Percentiles rank a stretch among this genome's conserved stretches.
These are phyloP conservation scores for Selenia dentaria DNA, from an alignment of 2,888 invertebrate genomes.

Conservation along the genomic window DNA sequence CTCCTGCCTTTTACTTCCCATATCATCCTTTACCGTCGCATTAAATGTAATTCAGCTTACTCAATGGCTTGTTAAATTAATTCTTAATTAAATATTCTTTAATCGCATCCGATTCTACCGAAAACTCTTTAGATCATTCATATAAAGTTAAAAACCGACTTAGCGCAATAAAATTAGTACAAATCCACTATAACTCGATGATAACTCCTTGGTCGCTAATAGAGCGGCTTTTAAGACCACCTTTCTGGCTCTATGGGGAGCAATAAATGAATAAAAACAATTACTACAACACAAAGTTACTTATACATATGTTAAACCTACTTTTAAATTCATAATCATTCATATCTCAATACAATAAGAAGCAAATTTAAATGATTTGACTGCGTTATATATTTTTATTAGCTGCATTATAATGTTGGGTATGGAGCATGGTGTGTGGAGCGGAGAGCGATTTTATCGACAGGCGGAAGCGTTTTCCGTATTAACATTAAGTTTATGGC, in stretches of 20 bases:
- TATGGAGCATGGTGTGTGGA: slow-evolving; percentile 37
- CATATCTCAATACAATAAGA: slow-evolving; percentile 34
- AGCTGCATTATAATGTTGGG: slow-evolving; percentile 35
- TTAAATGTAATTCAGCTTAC: slow-evolving; percentile 15
- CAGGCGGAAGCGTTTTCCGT: slow-evolving; percentile 44
- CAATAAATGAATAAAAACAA: slow-evolving; percentile 81
- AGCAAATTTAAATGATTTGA: slow-evolving; percentile 33
- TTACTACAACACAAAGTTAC: slow-evolving; percentile 53
- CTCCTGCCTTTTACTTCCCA: too few species aligned
- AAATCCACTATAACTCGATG: slow-evolving; percentile 58
- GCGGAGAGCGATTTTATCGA: slow-evolving; percentile 32
- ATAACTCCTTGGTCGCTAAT: slow-evolving; percentile 61
- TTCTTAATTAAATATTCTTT: slow-evolving; percentile 43
- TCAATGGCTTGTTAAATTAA: slow-evolving; percentile 25
- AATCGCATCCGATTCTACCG: slow-evolving; percentile 41
- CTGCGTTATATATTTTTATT: slow-evolving; percentile 32
- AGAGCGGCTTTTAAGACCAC: slow-evolving; percentile 66
- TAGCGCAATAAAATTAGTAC: slow-evolving; percentile 69
- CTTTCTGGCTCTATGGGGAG: slow-evolving; percentile 60
- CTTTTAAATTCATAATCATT: slow-evolving; percentile 5
- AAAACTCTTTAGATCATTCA: slow-evolving; percentile 47
- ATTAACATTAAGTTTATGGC: slow-evolving; percentile 13
- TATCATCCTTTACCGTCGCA: slow-evolving; percentile 3
- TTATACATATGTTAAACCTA: slow-evolving; percentile 16
- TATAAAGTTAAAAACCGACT: slow-evolving; percentile 62